A percentile compares a stretch with the other conserved stretches of the same genome.
Conservation (phyloP, 2,113 vertebrate genomes). For the Loxodonta africana region DNA sequence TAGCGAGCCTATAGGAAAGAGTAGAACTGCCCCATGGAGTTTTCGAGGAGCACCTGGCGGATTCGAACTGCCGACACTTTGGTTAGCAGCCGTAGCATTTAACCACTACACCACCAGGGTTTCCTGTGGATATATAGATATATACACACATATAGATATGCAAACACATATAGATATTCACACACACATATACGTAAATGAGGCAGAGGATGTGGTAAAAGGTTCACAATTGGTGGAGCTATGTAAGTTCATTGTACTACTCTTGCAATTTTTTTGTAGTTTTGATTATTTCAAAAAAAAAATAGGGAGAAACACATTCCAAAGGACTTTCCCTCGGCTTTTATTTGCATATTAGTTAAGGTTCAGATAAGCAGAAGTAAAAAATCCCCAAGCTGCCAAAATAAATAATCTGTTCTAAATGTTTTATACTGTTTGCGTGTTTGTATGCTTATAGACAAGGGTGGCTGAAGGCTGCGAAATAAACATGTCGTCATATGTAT, state of each 20-base stretch:
- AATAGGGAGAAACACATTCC: background rate
- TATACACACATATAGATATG: no score
- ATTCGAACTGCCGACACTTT: no score
- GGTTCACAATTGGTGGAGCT: background rate
- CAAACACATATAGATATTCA: background rate
- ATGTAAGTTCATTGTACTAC: background rate
- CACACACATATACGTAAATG: background rate
- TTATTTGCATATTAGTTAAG: slow-evolving; percentile 38
- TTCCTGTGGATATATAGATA: background rate
- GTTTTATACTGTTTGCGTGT: slow-evolving; percentile 45
- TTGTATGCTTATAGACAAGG: slow-evolving; percentile 24
- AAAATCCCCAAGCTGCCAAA: slow-evolving; percentile 62
- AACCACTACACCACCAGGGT: no score
- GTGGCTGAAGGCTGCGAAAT: slow-evolving; percentile 38
- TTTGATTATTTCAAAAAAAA: slow-evolving; percentile 56
- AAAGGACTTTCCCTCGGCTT: background rate
- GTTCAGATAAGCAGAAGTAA: slow-evolving; percentile 51
- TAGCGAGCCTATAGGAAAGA: no score
- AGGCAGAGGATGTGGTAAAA: background rate
- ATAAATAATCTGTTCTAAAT: slow-evolving; percentile 59
- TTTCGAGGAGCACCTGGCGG: no score
- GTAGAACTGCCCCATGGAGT: no score
- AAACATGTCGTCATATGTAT: background rate
- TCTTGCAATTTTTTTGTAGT: background rate
- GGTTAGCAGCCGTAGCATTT: no score